Base-by-base conservation (phyloP, 2,888 invertebrate species). In the Oxytorus armatus region DNA sequence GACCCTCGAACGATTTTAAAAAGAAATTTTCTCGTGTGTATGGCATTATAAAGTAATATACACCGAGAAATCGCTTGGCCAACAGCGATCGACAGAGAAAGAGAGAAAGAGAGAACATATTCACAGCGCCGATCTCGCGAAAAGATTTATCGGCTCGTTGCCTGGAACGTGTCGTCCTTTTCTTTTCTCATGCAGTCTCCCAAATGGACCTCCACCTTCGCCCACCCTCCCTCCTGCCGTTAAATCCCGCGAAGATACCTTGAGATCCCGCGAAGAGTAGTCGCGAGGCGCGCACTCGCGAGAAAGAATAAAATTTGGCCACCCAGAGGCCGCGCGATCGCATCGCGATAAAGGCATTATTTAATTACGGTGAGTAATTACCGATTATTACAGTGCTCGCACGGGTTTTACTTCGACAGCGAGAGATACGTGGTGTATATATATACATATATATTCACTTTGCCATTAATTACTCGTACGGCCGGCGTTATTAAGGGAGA, bases 291-390 rank as follows among this genome's bases (percentile, higher is more conserved):
- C 16, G 4, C 25, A 69, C 55, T 47, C 18, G 7, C 25, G 11
- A 21, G 8, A 69, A 59, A 77, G 55, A 33, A 70, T 44, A 76
- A 73, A 82, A 85, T 84, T 74, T 83, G 86, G 85, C 89, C 89
- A 89, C 89, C 90, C 88, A 86, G 72, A 44, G 80, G 70, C 81
- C 73, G 79, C 82, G 85, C 83, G 86, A 88, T 86, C 74, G 81
- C 59, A 68, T 72, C 25, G 44, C 77, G 82, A 82, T 85, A 83
- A 78, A 81, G 73, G 86, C 81, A 89, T 89, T 90, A 90, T 89
- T 89, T 89, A 91, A 90, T 90, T 89, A 89, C 87, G 83, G 81
- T 83, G 84, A 86, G 84, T 87, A 90, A 89, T 89, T 90, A 88
- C 84, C 85, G 86, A 89, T 90, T 87, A 89, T 88, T 89, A 87